Conservation (phyloP, 2,888 invertebrate genomes). For the Phalera bucephala region DNA sequence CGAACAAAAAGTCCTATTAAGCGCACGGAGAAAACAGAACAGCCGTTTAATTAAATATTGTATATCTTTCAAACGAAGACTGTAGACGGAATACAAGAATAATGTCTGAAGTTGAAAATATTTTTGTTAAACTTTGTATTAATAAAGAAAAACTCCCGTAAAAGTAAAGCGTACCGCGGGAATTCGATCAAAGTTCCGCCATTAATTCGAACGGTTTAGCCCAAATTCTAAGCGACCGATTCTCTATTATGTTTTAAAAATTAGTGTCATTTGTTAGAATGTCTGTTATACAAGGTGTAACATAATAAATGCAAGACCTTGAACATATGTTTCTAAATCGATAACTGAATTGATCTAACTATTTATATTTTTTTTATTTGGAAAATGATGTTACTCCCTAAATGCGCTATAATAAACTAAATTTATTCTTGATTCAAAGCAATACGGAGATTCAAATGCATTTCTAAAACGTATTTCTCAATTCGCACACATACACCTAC, state of each 20-base stretch:
- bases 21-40: neutral
- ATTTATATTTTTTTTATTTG: no score
- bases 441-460: no score
- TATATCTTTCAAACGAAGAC: neutral
- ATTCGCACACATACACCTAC: no score
- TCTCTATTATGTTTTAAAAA: neutral
- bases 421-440: no score
- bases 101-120: conserved; percentile 1
- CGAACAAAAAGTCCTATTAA: neutral
- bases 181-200: conserved; percentile 1
- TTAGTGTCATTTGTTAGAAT: neutral
- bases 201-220: conserved; percentile 1
- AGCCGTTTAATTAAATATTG: neutral
- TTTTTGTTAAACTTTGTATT: neutral
- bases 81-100: neutral
- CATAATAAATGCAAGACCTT: no score
- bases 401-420: no score
- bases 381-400: no score
- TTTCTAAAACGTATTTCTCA: no score
- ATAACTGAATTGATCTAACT: no score
- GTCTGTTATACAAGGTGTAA: no score
- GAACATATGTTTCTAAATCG: no score
- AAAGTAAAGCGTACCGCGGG: neutral
- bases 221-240: neutral
- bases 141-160: neutral